These are phyloP conservation scores for Xiphophorus hellerii DNA, from an alignment of 2,113 vertebrate genomes.

Conservation along the genomic window DNA sequence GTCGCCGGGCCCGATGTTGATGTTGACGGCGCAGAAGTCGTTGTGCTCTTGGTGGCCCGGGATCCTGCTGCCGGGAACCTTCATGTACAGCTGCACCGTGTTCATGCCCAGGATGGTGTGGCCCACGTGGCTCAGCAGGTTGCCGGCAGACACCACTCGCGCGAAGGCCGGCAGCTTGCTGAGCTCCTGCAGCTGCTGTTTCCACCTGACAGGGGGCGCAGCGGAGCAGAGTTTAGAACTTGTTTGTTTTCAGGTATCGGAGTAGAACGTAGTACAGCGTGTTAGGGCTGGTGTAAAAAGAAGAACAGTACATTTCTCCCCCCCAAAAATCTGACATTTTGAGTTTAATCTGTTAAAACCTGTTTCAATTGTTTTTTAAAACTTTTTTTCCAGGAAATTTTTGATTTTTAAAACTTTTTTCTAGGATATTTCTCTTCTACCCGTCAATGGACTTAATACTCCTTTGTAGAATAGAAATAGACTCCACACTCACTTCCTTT, in stretches of 20 bases:
- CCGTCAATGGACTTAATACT: too few species aligned
- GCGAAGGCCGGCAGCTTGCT: constrained; percentile 96
- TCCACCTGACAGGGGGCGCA: constrained; percentile 85
- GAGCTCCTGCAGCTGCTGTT: constrained; percentile 95
- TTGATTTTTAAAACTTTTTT: too few species aligned
- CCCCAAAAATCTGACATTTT: too few species aligned
- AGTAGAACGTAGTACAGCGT: not conserved
- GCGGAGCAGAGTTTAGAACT: not conserved
- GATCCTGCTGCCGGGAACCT: constrained; percentile 96
- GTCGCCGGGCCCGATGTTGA: constrained; percentile 98
- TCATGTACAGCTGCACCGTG: constrained; percentile 99
- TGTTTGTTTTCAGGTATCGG: not conserved
- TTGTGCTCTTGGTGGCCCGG: constrained; percentile 99
- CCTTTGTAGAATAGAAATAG: not conserved
- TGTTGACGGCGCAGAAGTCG: constrained; percentile 98
- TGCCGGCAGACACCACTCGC: constrained; percentile 95
- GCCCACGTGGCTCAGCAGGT: constrained; percentile 96
- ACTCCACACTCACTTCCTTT: constrained; percentile 90
- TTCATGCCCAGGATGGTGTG: constrained; percentile 99
- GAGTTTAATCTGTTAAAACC: too few species aligned
- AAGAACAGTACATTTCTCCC: too few species aligned
- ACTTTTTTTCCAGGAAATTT: too few species aligned
- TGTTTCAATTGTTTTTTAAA: too few species aligned
- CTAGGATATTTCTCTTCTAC: too few species aligned
- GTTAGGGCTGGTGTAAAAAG: too few species aligned